A percentile compares a stretch with the other conserved stretches of the same genome.
phyloP scores from a whole-genome alignment of 2,888 invertebrate genomes.

The Dicyrtoma fusca region DNA sequence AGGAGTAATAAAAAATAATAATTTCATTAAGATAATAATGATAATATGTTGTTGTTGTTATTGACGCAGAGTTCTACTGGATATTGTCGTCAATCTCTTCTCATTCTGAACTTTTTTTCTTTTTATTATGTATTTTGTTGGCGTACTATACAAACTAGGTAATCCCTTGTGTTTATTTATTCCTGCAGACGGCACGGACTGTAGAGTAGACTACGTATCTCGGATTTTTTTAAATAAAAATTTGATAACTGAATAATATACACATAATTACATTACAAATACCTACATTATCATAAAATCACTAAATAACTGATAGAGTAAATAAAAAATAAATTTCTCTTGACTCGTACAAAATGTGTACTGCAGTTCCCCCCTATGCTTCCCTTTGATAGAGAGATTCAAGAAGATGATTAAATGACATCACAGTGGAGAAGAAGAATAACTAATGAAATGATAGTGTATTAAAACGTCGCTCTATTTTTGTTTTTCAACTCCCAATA shows the following conservation, averaged over 20 bases:
- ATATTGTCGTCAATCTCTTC: too few relatives aligned
- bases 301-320: slow-evolving; percentile 18
- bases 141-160: not conserved
- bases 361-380: not conserved
- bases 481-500: slow-evolving; percentile 1
- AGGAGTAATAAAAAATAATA: too few relatives aligned
- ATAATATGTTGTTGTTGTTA: too few relatives aligned
- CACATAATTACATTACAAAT: slow-evolving; percentile 15
- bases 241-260: slow-evolving; percentile 24
- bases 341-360: slow-evolving; percentile 22
- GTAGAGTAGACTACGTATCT: not conserved
- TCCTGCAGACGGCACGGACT: not conserved
- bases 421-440: slow-evolving; percentile 19
- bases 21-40: too few relatives aligned
- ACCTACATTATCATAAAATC: not conserved
- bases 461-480: not conserved
- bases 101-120: too few relatives aligned
- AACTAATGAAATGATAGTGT: not conserved
- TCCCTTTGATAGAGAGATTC: slow-evolving; percentile 6
- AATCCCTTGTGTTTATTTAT: not conserved
- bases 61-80: too few relatives aligned
- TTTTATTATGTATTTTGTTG: not conserved
- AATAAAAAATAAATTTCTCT: slow-evolving; percentile 6
- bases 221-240: slow-evolving; percentile 19
- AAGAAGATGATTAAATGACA: slow-evolving; percentile 6